Base-by-base conservation (phyloP, 2,888 invertebrate species). In the Andrena bicolor region DNA sequence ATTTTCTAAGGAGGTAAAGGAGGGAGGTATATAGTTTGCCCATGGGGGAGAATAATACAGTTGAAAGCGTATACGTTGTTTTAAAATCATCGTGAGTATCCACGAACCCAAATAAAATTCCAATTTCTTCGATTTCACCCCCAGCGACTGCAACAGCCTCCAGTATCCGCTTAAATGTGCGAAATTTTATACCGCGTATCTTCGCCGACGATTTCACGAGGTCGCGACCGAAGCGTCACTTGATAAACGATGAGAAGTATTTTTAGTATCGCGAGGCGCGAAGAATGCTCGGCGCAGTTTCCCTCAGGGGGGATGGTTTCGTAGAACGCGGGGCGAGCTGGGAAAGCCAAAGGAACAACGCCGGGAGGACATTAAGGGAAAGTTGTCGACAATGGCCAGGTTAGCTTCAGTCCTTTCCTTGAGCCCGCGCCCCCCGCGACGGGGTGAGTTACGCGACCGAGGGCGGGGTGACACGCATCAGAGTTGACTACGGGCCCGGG, bases 371-470 rank as follows among this genome's bases (percentile, higher is more conserved):
- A 74, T 69, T 73, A 60, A 56, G 61, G 71, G 79, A 74, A 86
- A 78, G 79, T 84, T 85, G 75, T 61, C 85, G 76, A 76, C 84
- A 78, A 84, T 86, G 53, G 76, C 32, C 48, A 26, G 58, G 53
- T 63, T 65, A 58, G 71, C 48, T 72, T 71, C 41, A 56, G 63
- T 73, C 73, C 70, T 28, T 58, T n/a, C 51, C 8, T 60, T 30
- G 35, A 35, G 61, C 7, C 20, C 0, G 53, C 20, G 8, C 53
- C 7, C 20, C 1, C 4, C 26, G 56, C 56, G 7, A 51, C 7
- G 20, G 16, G 51, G 20, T 23, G 56, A 10, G 56, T 23, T 23
- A 56, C 20, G 56, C 23, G 10, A 26, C 8, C 10, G 0, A 2
- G 4, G 10, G 26, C 23, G 72, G 26, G 32, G 81, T 81, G 82